A percentile compares a stretch with the other conserved stretches of the same genome.
Conservation (phyloP, 2,797 vertebrate species). For the Cuculus canorus region DNA sequence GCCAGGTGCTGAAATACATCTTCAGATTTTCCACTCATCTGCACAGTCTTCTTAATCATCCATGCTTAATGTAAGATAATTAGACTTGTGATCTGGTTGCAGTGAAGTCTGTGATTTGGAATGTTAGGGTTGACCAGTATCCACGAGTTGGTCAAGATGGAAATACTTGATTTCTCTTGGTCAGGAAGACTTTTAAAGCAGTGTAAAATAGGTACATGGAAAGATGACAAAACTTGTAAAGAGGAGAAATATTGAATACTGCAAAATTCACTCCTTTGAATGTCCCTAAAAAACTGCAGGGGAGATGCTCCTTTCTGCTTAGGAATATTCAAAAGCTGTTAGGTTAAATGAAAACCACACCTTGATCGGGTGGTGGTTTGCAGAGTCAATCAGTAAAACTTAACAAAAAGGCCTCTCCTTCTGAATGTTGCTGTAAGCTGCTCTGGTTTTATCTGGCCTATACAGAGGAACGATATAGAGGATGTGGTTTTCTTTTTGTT, state of each 20-base stretch:
- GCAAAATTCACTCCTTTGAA: neutral
- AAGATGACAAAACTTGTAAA: neutral
- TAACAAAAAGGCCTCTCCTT: neutral
- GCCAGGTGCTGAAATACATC: constrained; percentile 66
- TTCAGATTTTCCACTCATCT: constrained; percentile 60
- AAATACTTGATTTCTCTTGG: neutral
- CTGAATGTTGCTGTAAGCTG: neutral
- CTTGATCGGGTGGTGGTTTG: neutral
- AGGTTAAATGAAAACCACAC: neutral
- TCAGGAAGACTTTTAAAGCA: neutral
- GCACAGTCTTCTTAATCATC: constrained; percentile 64
- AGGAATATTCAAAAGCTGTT: neutral
- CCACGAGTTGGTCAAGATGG: neutral
- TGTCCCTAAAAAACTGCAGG: neutral
- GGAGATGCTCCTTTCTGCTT: neutral
- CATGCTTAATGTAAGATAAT: constrained; percentile 62
- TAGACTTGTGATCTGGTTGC: neutral
- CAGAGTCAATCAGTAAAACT: neutral
- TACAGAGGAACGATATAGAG: neutral
- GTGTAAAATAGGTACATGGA: neutral
- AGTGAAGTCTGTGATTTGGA: neutral
- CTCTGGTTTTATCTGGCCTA: neutral
- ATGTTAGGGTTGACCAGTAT: neutral
- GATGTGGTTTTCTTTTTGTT: neutral
- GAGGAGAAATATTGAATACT: neutral